A percentile compares a stretch with the other conserved stretches of the same genome.
These are phyloP conservation scores for Serinus canaria DNA, from an alignment of 2,113 vertebrate species.

Conservation along the genomic window DNA sequence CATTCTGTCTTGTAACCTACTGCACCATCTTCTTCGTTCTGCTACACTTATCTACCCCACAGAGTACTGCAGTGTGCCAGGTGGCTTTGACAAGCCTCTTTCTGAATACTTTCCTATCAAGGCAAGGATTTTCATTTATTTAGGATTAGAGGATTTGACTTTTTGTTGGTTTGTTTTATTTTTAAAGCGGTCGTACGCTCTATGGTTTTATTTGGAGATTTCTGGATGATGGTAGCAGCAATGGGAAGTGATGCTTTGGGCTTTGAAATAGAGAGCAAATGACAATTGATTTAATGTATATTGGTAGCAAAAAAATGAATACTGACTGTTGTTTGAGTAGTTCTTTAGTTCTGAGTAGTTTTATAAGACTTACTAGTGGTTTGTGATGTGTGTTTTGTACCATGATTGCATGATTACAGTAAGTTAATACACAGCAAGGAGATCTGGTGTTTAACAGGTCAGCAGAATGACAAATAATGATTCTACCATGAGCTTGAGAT, in stretches of 20 bases:
- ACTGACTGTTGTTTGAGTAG: background rate
- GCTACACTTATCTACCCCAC: constrained; percentile 94
- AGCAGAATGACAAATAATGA: background rate
- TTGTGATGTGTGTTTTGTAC: background rate
- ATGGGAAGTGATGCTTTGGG: constrained; percentile 39
- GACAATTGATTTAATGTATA: background rate
- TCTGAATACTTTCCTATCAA: constrained; percentile 95
- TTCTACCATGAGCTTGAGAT: background rate
- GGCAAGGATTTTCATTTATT: constrained; percentile 81
- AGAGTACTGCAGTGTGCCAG: constrained; percentile 97
- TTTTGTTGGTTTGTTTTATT: background rate
- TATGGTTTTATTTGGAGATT: constrained; percentile 1
- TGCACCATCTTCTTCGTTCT: constrained; percentile 95
- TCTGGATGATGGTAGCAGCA: background rate
- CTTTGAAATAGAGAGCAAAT: background rate
- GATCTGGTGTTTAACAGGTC: background rate
- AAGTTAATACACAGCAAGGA: background rate
- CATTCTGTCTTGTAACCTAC: constrained; percentile 92
- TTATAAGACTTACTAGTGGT: background rate
- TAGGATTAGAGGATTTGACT: constrained; percentile 61
- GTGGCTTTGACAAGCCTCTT: constrained; percentile 88
- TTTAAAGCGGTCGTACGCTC: background rate
- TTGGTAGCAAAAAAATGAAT: background rate
- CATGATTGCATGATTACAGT: background rate
- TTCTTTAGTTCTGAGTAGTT: background rate